Evolutionary conservation across 2,888 invertebrate species (phyloP), one percentile per base, ranked within the genome.

Genomic region (Drosophila tanythrix): DNA sequence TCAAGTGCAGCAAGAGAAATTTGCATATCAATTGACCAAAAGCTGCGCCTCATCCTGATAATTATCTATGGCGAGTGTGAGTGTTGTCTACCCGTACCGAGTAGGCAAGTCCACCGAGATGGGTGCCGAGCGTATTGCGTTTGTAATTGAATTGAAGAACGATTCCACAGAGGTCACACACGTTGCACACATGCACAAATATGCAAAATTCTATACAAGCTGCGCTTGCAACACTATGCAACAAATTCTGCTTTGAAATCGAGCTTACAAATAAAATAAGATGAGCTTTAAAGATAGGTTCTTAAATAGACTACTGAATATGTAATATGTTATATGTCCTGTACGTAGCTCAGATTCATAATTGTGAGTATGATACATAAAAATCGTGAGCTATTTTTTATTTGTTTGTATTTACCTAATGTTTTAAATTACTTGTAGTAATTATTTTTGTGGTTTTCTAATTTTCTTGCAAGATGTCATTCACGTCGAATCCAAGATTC

Each of bases 11-110:
- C 73, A 65, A 63, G 59, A 50, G 21, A 59, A 75, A 88, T 87
- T 83, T 82, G 79, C 88, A 87, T 87, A 81, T 86, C 84, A 87
- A 88, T 87, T 74, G 58, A 61, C 68, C 73, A 69, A 70, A 78
- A 65, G 46, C 73, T 72, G 81, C 85, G 70, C 81, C 77, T 81
- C 77, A 81, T 74, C 76, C 79, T 83, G 72, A 79, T 79, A 80
- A 80, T 82, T 84, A 85, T 83, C 86, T 81, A 21, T 40, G 53
- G 31, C 10, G 2, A 43, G 43, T 33, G 59, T 51, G 64, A 67
- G 29, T 46, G 8, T 3, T 46, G 46, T 27, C 25, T 48, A 46
- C 60, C 57, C 52, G 43, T 61, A 25, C 27, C 52, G 57, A 55
- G 27, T 48, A 52, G 72, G 52, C 64, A 55, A 67, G 55, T 25